Base-by-base conservation (phyloP, 2,888 invertebrate genomes). In the Agonopterix heracliana region DNA sequence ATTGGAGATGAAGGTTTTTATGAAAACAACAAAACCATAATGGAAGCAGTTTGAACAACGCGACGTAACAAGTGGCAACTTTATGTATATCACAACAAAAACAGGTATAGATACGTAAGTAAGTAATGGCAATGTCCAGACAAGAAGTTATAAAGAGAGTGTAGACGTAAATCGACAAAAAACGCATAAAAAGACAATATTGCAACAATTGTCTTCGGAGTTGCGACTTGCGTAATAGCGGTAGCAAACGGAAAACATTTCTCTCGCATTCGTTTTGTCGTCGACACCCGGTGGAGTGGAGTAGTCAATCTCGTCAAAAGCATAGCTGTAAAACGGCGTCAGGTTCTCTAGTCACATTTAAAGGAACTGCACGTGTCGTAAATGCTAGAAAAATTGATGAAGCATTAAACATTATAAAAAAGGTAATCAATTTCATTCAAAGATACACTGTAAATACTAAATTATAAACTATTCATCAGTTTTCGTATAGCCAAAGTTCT, bases 161-260 rank as follows among this genome's bases (percentile, higher is more conserved):
- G 26, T 26, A 26, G 26, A 26, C 26, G 7, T 26, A 26, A 26
- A 26, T 26, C 26, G 26, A 26, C 26, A 7, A 26, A 26, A 26
- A 26, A 26, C 26, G 7, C 26, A 26, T 26, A 26, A 26, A 26
- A 26, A 26, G 26, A 26, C 26, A 26, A 47, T 52, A 59, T 49
- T 47, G 47, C 41, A 53, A 50, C 49, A 36, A 60, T 56, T 44
- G 43, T 48, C 47, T 44, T n/a, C 41, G 13, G 12, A 50, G 44
- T 41, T 45, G 38, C n/a, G 38, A 49, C 45, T 65, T 67, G 55
- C 59, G 60, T 56, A 68, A 72, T 42, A 58, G 54, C 52, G 57
- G 59, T 57, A 57, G 45, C 47, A 50, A 53, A 61, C 55, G 55
- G 56, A 71, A 61, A 64, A 66, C 56, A 63, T 60, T 63, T 45